Evolutionary conservation across 2,113 vertebrate species (phyloP), one percentile per base, ranked within the genome.

Genomic region (Phylloscopus trochiloides): DNA sequence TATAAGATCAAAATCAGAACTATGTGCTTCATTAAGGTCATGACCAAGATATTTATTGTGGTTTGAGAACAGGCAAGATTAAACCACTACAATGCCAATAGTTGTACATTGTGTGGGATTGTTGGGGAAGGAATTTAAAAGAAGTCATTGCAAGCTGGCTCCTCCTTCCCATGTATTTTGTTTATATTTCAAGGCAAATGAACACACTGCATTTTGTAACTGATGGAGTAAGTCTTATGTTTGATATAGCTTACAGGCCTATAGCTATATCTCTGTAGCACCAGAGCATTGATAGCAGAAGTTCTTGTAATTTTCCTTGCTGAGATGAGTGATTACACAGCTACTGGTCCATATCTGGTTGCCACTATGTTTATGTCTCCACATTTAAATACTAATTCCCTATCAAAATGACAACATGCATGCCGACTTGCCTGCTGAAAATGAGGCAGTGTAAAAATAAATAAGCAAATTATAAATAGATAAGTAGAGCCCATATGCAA

Each of bases 1-100:
- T 93, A 77, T 91, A 91, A 97, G 95, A 97, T 97, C 92, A 94
- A 96, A 97, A 96, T 97, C 95, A 94, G 63, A 90, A 45, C 65
- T 94, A 71, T 67, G 77, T 86, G 50, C 59, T 96, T 96, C 73
- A 91, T 87, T 83, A 81, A 96, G 65, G 40, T 68, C 4, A 0
- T 45, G 81, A 87, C 70, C 75, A 62, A 52, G 84, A 70, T 94
- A 96, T 71, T 92, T 91, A 74, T 43, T 54, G 65, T 61, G 75
- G 86, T 68, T 93, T 95, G 42, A 58, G 26, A 89, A 79, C 38
- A 88, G 90, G 71, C 78, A 93, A 95, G 87, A 90, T 84, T 48
- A 94, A 94, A 71, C 68, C 14, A 28, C 84, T 84, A 59, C 52
- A 50, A 76, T 52, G 21, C 82, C 65, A 61, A 66, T 81, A 63